Percentiles rank a stretch among this genome's conserved stretches.
Evolutionary conservation across 2,888 invertebrate genomes (phyloP).

Genomic region (Hylaea fasciaria): DNA sequence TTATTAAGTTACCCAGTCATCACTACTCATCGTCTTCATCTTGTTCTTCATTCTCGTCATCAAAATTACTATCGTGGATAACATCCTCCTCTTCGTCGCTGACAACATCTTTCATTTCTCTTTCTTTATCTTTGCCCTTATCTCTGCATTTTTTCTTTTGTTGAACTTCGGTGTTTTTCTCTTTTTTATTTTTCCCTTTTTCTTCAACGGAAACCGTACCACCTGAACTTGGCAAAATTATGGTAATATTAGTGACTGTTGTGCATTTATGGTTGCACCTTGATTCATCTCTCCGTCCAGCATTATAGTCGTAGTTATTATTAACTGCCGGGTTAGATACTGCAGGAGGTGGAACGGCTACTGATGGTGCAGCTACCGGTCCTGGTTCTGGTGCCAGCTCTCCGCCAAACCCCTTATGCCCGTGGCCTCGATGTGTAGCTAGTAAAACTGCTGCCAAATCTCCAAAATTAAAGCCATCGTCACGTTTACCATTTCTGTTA

Average conservation of each 20-base stretch:
- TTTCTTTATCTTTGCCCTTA: too few species aligned
- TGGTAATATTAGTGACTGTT: slow-evolving; percentile 15
- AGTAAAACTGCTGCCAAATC: slow-evolving; percentile 11
- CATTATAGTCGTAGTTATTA: too few species aligned
- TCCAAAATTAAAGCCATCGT: slow-evolving; percentile 7
- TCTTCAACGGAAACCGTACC: slow-evolving; percentile 13
- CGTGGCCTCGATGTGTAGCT: background rate
- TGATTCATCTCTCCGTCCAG: background rate
- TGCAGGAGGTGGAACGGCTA: too few species aligned
- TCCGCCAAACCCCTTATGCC: background rate
- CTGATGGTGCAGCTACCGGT: background rate
- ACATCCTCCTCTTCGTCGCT: too few species aligned
- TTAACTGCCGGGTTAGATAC: background rate
- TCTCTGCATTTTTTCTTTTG: too few species aligned
- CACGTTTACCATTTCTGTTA: slow-evolving; percentile 14
- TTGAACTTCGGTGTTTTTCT: background rate
- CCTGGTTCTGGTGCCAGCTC: background rate
- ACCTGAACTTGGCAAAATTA: slow-evolving; percentile 17
- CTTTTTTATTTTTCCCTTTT: slow-evolving; percentile 14
- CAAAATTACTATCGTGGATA: too few species aligned
- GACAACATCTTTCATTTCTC: too few species aligned
- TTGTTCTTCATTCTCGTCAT: too few species aligned
- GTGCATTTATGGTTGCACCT: slow-evolving; percentile 3
- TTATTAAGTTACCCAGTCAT: too few species aligned
- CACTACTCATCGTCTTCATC: too few species aligned